A percentile compares a stretch with the other conserved stretches of the same genome.
phyloP scores from a whole-genome alignment of 1,140 invertebrate species.

The Polypedilum pembai region DNA sequence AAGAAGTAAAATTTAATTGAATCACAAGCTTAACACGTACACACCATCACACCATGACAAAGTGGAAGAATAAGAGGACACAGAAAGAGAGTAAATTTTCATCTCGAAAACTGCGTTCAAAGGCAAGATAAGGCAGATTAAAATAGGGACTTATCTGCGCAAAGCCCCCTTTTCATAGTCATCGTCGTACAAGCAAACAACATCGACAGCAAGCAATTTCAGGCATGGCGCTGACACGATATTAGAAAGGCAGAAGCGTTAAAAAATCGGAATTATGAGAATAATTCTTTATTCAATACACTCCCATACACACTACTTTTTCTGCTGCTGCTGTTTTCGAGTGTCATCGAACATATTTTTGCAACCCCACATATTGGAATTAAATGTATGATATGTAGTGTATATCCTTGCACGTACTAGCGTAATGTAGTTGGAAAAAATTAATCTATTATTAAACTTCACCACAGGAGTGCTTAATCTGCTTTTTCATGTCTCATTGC shows the following conservation, averaged over 20 bases:
- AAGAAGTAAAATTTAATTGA: constrained; percentile 11
- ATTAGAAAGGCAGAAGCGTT: constrained; percentile 15
- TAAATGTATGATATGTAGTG: no score
- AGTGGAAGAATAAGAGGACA: neutral
- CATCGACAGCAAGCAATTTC: neutral
- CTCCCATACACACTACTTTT: neutral
- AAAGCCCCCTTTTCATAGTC: constrained; percentile 3
- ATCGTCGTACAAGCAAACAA: neutral
- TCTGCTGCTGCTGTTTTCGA: no score
- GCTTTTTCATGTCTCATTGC: neutral
- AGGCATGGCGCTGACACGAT: neutral
- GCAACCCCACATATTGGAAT: no score
- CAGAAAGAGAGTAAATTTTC: neutral
- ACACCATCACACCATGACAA: no score
- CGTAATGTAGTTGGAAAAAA: constrained; percentile 14
- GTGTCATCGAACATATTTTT: constrained; percentile 23
- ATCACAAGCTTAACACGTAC: neutral
- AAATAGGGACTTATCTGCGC: neutral
- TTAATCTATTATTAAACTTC: constrained; percentile 25
- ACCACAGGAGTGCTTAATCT: constrained; percentile 24
- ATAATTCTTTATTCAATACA: constrained; percentile 16
- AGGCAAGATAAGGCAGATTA: constrained; percentile 27
- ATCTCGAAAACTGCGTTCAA: constrained; percentile 12
- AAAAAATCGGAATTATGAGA: constrained; percentile 17
- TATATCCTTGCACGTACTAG: neutral